Percentiles rank a stretch among this genome's conserved stretches.
These are phyloP conservation scores for Chlorodrepanis virens DNA, from an alignment of 2,113 vertebrate genomes.

Conservation along the genomic window DNA sequence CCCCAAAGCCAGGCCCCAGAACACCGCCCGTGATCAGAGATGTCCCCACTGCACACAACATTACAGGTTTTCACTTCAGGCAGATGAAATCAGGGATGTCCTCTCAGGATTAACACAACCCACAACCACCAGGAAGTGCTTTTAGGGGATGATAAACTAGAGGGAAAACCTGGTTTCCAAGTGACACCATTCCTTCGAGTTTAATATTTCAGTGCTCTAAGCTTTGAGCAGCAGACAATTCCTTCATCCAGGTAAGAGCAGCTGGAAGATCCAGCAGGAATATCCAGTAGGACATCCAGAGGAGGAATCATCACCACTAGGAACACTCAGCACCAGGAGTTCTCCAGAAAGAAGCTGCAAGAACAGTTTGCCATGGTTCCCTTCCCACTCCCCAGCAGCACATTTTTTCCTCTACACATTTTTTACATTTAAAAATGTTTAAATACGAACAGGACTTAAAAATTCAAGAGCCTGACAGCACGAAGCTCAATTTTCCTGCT, in stretches of 20 bases:
- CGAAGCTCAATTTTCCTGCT: neutral
- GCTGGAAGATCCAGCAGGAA: neutral
- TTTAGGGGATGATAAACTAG: neutral
- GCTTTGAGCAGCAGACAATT: neutral
- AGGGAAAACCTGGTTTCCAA: neutral
- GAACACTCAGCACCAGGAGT: neutral
- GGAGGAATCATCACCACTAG: neutral
- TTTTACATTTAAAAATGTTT: neutral
- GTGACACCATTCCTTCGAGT: neutral
- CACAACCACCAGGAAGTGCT: neutral
- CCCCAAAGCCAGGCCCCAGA: neutral
- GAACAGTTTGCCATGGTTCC: neutral
- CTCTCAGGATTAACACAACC: neutral
- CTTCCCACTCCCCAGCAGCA: neutral
- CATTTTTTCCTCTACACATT: neutral
- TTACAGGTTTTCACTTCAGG: neutral
- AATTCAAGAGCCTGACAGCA: neutral
- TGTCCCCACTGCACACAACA: accelerated
- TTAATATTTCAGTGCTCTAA: neutral
- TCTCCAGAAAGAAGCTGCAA: neutral
- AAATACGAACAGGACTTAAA: neutral
- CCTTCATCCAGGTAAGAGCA: neutral
- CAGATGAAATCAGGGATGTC: neutral
- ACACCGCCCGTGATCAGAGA: accelerated
- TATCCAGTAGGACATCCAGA: neutral